These are phyloP conservation scores for Philereme vetulata DNA, from an alignment of 2,888 invertebrate genomes.

Conservation along the genomic window DNA sequence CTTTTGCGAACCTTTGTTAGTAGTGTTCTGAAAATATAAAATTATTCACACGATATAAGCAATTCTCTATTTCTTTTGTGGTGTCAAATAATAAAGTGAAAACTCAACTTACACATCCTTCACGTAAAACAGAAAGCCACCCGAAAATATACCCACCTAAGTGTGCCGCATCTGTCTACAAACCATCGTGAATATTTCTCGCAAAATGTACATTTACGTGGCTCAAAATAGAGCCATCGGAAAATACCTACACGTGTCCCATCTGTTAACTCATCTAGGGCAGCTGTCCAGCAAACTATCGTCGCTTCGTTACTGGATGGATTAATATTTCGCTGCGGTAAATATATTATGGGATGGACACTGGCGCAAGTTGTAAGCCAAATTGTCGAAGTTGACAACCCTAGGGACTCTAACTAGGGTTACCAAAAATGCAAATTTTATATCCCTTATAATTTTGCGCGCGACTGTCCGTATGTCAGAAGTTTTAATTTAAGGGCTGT, in stretches of 20 bases:
- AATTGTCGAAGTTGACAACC: slow-evolving; percentile 78
- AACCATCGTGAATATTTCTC: not conserved
- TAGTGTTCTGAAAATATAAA: too few relatives aligned
- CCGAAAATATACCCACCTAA: not conserved
- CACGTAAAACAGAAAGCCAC: not conserved
- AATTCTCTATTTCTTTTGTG: too few relatives aligned
- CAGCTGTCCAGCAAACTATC: slow-evolving; percentile 56
- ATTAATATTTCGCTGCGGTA: slow-evolving; percentile 81
- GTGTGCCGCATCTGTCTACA: not conserved
- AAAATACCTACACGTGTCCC: slow-evolving; percentile 5
- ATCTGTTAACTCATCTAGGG: slow-evolving; percentile 23
- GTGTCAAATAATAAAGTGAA: too few relatives aligned
- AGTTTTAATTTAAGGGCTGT: slow-evolving; percentile 31
- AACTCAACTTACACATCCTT: too few relatives aligned
- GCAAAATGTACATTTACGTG: not conserved
- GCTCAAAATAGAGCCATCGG: not conserved
- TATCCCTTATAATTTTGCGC: slow-evolving; percentile 26
- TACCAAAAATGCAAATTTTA: slow-evolving; percentile 32
- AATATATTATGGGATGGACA: slow-evolving; percentile 79
- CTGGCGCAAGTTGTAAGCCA: slow-evolving; percentile 67
- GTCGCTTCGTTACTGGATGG: slow-evolving; percentile 69
- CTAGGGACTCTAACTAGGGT: slow-evolving; percentile 55
- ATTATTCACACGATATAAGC: too few relatives aligned
- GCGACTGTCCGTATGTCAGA: slow-evolving; percentile 29
- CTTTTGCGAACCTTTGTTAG: too few relatives aligned